These are phyloP conservation scores for Chelon auratus DNA, from an alignment of 2,797 vertebrate species.

Conservation along the genomic window DNA sequence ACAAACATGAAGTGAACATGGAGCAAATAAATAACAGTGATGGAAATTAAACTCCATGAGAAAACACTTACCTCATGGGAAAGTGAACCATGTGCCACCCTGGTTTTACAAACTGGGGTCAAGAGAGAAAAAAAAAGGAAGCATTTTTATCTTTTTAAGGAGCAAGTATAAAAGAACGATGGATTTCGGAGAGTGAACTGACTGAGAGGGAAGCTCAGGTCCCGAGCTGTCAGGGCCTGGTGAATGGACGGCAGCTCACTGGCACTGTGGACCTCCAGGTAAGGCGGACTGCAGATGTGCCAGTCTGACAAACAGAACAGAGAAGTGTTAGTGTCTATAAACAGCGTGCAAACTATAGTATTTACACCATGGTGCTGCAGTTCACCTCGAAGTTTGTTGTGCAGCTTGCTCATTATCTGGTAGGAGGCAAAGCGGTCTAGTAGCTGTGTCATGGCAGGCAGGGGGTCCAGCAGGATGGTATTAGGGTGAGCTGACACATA, in stretches of 20 bases:
- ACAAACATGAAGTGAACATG: not conserved
- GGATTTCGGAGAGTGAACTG: conserved; percentile 45
- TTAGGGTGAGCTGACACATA: conserved; percentile 77
- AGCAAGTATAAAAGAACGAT: not conserved
- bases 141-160: not conserved
- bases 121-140: conserved; percentile 32
- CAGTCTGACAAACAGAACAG: conserved; percentile 60
- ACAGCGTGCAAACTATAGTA: not conserved
- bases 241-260: conserved; percentile 64
- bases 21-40: not conserved
- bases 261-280: conserved; percentile 75
- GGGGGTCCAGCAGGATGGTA: conserved; percentile 82
- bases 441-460: conserved; percentile 80
- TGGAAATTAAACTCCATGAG: not conserved
- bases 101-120: conserved; percentile 84
- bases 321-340: not conserved
- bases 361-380: not conserved
- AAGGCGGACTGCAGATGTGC: conserved; percentile 80
- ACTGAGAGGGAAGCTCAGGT: conserved; percentile 82
- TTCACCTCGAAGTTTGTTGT: conserved; percentile 76
- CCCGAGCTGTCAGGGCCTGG: conserved; percentile 54
- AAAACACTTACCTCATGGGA: conserved; percentile 80
- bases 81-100: conserved; percentile 82
- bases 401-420: conserved; percentile 80
- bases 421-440: conserved; percentile 84